Conservation (phyloP, 2,797 vertebrate genomes). For the Centroberyx gerrardi region DNA sequence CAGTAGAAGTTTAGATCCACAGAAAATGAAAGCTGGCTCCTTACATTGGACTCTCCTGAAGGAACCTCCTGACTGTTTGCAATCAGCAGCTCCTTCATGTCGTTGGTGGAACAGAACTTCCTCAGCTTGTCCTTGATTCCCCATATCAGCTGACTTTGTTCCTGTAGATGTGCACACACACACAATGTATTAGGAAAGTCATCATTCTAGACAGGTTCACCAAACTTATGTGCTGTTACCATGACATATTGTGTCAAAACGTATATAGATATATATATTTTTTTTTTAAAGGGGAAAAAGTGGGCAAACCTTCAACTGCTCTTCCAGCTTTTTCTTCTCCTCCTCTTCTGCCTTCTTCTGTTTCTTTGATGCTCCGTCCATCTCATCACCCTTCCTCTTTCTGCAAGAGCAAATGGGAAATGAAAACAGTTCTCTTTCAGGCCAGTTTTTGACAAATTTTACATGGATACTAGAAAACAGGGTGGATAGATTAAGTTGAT, state of each 20-base stretch:
- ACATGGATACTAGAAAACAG: neutral
- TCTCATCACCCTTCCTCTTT: slow-evolving; percentile 92
- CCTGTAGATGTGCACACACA: slow-evolving; percentile 76
- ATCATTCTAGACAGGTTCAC: neutral
- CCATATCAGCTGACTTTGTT: slow-evolving; percentile 95
- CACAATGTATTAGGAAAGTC: neutral
- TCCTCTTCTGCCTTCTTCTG: slow-evolving; percentile 93
- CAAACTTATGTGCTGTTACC: neutral
- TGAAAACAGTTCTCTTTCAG: slow-evolving; percentile 2
- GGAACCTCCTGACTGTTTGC: slow-evolving; percentile 95
- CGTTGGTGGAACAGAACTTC: slow-evolving; percentile 92
- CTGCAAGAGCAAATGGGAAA: slow-evolving; percentile 75
- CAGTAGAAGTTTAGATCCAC: neutral
- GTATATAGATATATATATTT: neutral
- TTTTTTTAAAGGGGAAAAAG: neutral
- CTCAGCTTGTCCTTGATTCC: slow-evolving; percentile 95
- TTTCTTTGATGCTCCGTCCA: slow-evolving; percentile 89
- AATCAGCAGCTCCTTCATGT: slow-evolving; percentile 97
- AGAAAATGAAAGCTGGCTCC: slow-evolving; percentile 43
- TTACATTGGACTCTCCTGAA: slow-evolving; percentile 95
- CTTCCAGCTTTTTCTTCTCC: slow-evolving; percentile 89
- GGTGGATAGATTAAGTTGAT: slow-evolving; percentile 27
- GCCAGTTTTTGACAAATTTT: slow-evolving; percentile 5
- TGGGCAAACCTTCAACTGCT: slow-evolving; percentile 91
- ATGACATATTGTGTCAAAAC: neutral